Evolutionary conservation across 2,113 vertebrate genomes (phyloP), one percentile per base, ranked within the genome.

Genomic region (Sebastes fasciatus): DNA sequence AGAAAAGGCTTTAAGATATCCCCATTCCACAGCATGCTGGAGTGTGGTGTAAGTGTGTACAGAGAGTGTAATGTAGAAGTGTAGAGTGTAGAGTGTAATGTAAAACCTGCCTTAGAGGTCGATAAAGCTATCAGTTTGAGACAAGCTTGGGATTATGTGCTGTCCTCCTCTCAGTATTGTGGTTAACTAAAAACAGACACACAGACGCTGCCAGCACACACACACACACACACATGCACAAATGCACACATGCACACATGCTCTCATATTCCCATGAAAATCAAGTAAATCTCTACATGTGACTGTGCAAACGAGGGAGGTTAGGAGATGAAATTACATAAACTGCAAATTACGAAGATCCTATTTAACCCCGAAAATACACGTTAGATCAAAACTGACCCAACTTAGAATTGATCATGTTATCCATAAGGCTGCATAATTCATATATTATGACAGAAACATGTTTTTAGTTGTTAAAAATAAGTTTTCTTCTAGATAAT

Each of bases 71-170:
- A 3, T 26, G 26, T 26, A 26, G 26, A 26, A 26, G 26, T 26
- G 26, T 26, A 26, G 26, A 26, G 26, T 26, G 26, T 26, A 26
- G 26, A 26, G 26, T 26, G 66, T 86, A 84, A 84, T 72, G 51
- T 78, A 72, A 87, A 79, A 72, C 72, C 79, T 76, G 51, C 63
- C 26, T 9, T 0, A 34, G n/a, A 34, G 46, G 61, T 87, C n/a
- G 0, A 88, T 87, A 79, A 83, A 60, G 58, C 81, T 87, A 72
- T 85, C 69, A 75, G 61, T 74, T 79, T 21, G 19, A 74, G 64
- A 7, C 67, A 46, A 61, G 57, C 65, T 64, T 58, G 64, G 49
- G 60, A 79, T 80, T 17, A 65, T 52, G 40, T 2, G 3, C 17
- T 43, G 46, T 70, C 74, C 43, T 79, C 49, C 66, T 69, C 61